These are phyloP conservation scores for Cuculus canorus DNA, from an alignment of 2,797 vertebrate genomes.

Conservation along the genomic window DNA sequence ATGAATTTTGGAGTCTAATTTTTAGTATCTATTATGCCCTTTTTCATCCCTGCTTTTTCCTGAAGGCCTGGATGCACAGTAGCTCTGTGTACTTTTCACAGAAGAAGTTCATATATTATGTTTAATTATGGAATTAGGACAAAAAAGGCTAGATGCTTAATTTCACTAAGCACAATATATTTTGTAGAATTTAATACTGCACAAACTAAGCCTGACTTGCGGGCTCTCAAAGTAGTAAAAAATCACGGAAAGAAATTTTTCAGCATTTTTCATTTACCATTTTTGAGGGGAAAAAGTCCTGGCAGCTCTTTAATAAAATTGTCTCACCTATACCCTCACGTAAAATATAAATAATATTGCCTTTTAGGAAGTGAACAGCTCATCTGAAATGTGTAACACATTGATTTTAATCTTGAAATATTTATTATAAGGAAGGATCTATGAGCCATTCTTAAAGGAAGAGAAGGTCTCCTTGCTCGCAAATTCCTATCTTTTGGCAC, in stretches of 20 bases:
- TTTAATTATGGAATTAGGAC: background rate
- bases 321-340: background rate
- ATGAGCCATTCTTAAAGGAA: background rate
- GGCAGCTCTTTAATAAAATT: background rate
- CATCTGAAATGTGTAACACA: background rate
- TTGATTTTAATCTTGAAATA: slow-evolving; percentile 19
- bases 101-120: background rate
- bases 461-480: background rate
- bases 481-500: background rate
- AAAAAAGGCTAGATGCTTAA: background rate
- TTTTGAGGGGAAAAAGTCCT: background rate
- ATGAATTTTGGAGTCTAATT: background rate
- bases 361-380: slow-evolving; percentile 32
- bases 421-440: slow-evolving; percentile 23
- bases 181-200: background rate
- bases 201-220: background rate
- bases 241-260: background rate
- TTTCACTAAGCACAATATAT: background rate
- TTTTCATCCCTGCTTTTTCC: background rate
- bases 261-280: background rate
- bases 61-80: background rate
- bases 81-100: background rate
- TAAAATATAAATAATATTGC: slow-evolving; percentile 15
- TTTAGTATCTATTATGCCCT: background rate
- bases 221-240: background rate